Evolutionary conservation across 2,797 vertebrate species (phyloP).

Genomic region (Podarcis lilfordi): DNA sequence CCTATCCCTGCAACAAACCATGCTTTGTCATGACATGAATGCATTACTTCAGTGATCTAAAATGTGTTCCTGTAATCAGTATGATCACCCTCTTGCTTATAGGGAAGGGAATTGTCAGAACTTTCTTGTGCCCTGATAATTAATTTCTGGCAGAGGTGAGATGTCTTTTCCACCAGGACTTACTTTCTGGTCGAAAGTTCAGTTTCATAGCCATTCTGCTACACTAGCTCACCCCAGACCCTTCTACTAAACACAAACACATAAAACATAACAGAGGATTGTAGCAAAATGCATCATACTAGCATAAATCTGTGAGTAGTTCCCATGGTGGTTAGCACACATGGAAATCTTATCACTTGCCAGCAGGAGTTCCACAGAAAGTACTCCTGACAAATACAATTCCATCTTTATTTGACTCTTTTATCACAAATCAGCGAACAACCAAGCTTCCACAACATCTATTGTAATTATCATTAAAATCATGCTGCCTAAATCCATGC

Average conservation of each 20-base stretch:
- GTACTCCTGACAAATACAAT: background rate
- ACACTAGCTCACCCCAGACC: background rate
- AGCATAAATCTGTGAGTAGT: background rate
- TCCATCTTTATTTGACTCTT: background rate
- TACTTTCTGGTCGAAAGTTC: background rate
- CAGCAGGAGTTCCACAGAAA: background rate
- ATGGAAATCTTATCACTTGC: background rate
- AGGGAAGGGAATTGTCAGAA: background rate
- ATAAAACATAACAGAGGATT: background rate
- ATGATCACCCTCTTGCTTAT: background rate
- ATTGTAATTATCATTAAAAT: slow-evolving; percentile 24
- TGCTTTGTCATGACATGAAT: too few species aligned
- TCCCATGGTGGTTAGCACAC: background rate
- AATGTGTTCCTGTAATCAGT: background rate
- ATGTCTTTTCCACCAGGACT: background rate
- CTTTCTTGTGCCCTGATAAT: background rate
- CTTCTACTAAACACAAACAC: background rate
- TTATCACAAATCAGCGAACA: background rate
- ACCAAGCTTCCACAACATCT: background rate
- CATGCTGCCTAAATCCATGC: background rate
- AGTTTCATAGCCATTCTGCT: background rate
- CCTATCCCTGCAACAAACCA: too few species aligned
- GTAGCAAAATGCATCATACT: background rate
- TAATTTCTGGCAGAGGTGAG: background rate
- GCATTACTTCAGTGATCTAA: background rate